Conservation (phyloP, 1,140 invertebrate species). For the Probaryconus sp. region DNA sequence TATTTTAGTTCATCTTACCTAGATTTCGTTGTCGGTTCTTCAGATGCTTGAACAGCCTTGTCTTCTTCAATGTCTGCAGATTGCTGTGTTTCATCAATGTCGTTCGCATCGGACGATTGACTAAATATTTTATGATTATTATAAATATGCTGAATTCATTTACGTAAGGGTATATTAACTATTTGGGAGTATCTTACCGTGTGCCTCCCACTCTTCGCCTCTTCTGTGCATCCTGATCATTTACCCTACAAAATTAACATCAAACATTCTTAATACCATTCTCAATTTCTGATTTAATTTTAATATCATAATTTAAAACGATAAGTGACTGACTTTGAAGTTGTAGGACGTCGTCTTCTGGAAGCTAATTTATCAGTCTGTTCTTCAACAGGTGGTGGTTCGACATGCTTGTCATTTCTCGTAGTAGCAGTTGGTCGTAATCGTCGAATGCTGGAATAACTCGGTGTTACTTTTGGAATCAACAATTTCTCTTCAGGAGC, state of each 20-base stretch:
- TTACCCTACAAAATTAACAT: too few species aligned
- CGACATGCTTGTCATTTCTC: slow-evolving; percentile 66
- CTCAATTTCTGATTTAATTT: too few species aligned
- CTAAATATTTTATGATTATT: slow-evolving; percentile 11
- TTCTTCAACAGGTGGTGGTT: slow-evolving; percentile 59
- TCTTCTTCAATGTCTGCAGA: slow-evolving; percentile 27
- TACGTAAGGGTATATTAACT: too few species aligned
- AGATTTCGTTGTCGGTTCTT: slow-evolving; percentile 63
- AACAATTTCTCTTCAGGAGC: slow-evolving; percentile 65
- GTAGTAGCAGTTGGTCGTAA: slow-evolving; percentile 78
- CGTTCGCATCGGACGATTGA: slow-evolving; percentile 21
- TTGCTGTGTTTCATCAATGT: slow-evolving; percentile 23
- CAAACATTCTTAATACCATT: too few species aligned
- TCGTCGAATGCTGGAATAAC: slow-evolving; percentile 84
- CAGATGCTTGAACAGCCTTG: slow-evolving; percentile 32
- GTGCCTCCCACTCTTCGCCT: too few species aligned
- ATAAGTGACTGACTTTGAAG: slow-evolving; percentile 25
- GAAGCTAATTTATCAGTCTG: slow-evolving; percentile 47
- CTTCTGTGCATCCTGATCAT: too few species aligned
- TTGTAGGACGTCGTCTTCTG: slow-evolving; percentile 52
- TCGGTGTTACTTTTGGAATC: slow-evolving; percentile 77
- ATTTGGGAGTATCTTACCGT: too few species aligned
- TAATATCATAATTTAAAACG: too few species aligned
- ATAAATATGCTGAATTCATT: background rate
- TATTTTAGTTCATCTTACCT: slow-evolving; percentile 51